phyloP scores from a whole-genome alignment of 2,113 vertebrate species.

The Anser cygnoides region DNA sequence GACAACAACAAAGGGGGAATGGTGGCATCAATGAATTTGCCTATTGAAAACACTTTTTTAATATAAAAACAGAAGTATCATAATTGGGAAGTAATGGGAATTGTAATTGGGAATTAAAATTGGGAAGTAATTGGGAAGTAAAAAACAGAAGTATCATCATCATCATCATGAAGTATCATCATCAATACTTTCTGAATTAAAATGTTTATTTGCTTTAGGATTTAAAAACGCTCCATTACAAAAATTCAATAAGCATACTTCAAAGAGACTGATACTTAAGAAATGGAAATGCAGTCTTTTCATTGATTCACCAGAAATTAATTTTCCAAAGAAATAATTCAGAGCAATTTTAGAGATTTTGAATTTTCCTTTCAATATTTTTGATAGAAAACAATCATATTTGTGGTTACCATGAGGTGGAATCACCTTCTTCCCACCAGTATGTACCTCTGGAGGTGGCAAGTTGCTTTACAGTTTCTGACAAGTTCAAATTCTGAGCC shows the following conservation, averaged over 20 bases:
- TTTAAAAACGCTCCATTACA: neutral
- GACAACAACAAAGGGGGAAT: neutral
- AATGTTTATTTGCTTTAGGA: neutral
- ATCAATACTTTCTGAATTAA: neutral
- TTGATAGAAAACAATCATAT: neutral
- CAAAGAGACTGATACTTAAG: neutral
- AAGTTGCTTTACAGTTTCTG: slow-evolving; percentile 49
- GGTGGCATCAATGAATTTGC: neutral
- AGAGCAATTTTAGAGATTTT: neutral
- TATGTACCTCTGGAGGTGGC: slow-evolving; percentile 54
- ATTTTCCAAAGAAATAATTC: neutral
- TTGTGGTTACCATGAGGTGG: neutral
- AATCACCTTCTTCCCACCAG: neutral
- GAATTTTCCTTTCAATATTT: neutral
- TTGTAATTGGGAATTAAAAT: no score
- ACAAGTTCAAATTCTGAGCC: slow-evolving; percentile 51
- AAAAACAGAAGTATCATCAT: no score
- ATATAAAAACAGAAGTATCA: neutral
- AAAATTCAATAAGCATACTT: neutral
- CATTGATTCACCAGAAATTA: neutral
- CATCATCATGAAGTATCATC: no score
- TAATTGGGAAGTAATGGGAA: neutral
- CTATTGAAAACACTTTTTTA: neutral
- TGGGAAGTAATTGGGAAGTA: no score
- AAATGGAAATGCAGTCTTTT: neutral